phyloP scores from a whole-genome alignment of 2,113 vertebrate genomes.

The Sterna hirundo region DNA sequence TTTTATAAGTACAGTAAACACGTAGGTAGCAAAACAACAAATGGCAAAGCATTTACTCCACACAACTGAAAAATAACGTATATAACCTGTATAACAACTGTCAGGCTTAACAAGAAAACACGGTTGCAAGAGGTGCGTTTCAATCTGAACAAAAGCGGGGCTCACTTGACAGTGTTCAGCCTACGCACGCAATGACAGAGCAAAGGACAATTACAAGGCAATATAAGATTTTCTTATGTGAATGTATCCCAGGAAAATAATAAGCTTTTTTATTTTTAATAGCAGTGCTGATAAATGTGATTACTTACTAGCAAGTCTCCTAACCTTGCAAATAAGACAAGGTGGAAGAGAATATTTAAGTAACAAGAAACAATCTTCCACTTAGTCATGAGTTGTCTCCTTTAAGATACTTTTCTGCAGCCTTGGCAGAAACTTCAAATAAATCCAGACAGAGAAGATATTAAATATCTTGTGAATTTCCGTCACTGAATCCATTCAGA shows the following conservation, averaged over 20 bases:
- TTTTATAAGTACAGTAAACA: not conserved
- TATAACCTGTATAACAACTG: not conserved
- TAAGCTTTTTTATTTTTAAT: not conserved
- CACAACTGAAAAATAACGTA: not conserved
- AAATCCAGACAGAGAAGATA: not conserved
- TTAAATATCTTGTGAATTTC: not conserved
- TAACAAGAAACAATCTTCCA: not conserved
- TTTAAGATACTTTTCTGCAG: not conserved
- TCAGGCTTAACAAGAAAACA: not conserved
- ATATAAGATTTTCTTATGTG: not conserved
- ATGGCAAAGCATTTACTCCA: not conserved
- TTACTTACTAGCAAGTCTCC: not conserved
- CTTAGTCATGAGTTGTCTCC: not conserved
- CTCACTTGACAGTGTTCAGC: not conserved
- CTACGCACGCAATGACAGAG: not conserved
- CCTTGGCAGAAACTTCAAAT: not conserved
- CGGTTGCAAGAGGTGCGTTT: not conserved
- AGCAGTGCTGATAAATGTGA: not conserved
- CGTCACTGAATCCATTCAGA: not conserved
- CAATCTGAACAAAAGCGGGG: not conserved
- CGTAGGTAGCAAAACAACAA: not conserved
- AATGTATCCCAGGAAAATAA: not conserved
- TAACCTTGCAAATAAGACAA: not conserved
- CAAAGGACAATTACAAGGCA: not conserved
- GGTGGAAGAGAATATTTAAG: not conserved